Conservation (phyloP, 2,113 vertebrate genomes). For the Poicephalus meyeri region DNA sequence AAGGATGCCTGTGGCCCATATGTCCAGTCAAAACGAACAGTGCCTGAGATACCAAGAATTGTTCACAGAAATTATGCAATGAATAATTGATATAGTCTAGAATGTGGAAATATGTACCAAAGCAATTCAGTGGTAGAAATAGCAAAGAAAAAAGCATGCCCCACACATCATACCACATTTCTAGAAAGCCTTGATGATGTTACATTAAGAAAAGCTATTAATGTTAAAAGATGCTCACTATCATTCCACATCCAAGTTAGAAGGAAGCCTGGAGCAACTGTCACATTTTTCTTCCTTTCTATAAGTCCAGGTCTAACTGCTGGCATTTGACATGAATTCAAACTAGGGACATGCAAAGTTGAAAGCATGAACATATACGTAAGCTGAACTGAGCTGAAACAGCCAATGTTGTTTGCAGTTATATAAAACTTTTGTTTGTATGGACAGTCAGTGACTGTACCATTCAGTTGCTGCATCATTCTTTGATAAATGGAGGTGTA, state of each 20-base stretch:
- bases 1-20: background rate
- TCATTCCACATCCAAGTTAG: background rate
- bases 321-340: background rate
- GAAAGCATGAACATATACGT: background rate
- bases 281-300: background rate
- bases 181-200: background rate
- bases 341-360: background rate
- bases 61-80: background rate
- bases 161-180: background rate
- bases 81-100: background rate
- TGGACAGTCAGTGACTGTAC: background rate
- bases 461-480: background rate
- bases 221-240: background rate
- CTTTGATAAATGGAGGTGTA: background rate
- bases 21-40: background rate
- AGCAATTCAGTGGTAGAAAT: background rate
- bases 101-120: background rate
- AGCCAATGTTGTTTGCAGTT: background rate
- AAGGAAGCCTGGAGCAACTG: background rate
- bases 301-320: background rate
- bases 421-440: background rate
- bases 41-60: background rate
- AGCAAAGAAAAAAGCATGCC: background rate
- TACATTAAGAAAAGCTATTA: background rate
- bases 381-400: background rate